Evolutionary conservation across 2,888 invertebrate genomes (phyloP).

Genomic region (Brachyopa scutellaris): DNA sequence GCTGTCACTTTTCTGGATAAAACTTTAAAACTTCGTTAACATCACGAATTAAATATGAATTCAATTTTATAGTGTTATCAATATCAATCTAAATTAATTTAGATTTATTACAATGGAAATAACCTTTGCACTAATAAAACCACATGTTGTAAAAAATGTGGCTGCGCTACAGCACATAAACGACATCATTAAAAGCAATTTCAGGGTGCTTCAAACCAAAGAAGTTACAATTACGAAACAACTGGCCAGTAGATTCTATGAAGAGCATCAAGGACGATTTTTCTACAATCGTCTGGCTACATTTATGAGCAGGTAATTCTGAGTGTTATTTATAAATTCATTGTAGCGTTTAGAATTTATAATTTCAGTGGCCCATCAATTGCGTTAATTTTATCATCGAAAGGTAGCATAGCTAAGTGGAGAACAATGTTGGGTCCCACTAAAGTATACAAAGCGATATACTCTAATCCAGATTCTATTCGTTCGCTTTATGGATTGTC

Average conservation of each 20-base stretch:
- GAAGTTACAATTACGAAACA: slow-evolving; percentile 84
- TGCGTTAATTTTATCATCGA: slow-evolving; percentile 89
- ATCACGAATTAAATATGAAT: neutral
- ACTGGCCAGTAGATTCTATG: slow-evolving; percentile 89
- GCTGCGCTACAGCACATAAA: slow-evolving; percentile 87
- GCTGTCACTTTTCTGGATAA: neutral
- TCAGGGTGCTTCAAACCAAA: slow-evolving; percentile 88
- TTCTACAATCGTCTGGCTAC: slow-evolving; percentile 91
- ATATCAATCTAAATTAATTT: slow-evolving; percentile 19
- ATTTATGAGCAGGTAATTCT: slow-evolving; percentile 89
- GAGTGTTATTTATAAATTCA: neutral
- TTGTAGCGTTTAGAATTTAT: slow-evolving; percentile 5
- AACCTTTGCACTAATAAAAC: slow-evolving; percentile 93
- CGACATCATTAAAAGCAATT: slow-evolving; percentile 86
- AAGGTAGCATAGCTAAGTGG: slow-evolving; percentile 91
- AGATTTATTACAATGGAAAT: slow-evolving; percentile 85
- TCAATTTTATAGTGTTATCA: neutral
- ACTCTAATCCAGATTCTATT: slow-evolving; percentile 89
- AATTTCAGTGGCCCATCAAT: slow-evolving; percentile 90
- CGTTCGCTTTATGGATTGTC: slow-evolving; percentile 93
- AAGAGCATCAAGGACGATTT: slow-evolving; percentile 91
- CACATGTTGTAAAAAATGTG: slow-evolving; percentile 91
- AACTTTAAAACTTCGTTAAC: neutral
- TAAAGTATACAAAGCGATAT: slow-evolving; percentile 91
- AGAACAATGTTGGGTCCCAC: slow-evolving; percentile 94